Conservation (phyloP, 2,888 invertebrate species). For the Leptopilina syphax region DNA sequence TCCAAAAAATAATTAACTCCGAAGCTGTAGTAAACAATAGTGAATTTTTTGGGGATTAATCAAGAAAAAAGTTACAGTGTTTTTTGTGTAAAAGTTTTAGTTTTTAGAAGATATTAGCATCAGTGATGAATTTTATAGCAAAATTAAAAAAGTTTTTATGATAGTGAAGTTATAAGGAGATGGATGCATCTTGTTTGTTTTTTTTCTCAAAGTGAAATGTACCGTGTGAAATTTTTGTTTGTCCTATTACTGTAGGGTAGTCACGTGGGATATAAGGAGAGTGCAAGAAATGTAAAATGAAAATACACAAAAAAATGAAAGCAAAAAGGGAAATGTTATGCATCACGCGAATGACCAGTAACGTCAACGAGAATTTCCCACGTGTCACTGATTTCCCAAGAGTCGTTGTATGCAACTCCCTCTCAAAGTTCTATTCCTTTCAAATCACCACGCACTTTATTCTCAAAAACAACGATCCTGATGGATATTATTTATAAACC, state of each 20-base stretch:
- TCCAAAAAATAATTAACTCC: too few relatives aligned
- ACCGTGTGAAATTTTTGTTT: background rate
- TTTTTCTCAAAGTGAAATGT: background rate
- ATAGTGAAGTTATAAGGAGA: background rate
- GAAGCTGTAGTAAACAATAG: too few relatives aligned
- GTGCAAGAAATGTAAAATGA: background rate
- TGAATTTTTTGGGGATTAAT: too few relatives aligned
- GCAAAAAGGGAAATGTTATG: background rate
- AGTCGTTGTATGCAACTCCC: constrained; percentile 4
- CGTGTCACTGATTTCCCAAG: constrained; percentile 55
- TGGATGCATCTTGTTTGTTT: too few relatives aligned
- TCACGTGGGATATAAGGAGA: background rate
- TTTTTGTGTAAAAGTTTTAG: too few relatives aligned
- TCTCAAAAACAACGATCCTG: background rate
- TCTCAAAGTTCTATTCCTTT: constrained; percentile 22
- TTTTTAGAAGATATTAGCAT: background rate
- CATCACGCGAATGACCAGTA: constrained; percentile 31
- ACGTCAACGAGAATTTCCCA: constrained; percentile 53
- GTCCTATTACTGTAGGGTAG: background rate
- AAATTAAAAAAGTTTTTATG: constrained; percentile 22
- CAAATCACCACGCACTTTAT: constrained; percentile 19
- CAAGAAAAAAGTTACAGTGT: too few relatives aligned
- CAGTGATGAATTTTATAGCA: constrained; percentile 16
- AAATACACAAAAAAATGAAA: background rate
- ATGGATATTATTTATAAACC: background rate